Evolutionary conservation across 2,797 vertebrate species (phyloP).

Genomic region (Vultur gryphus): DNA sequence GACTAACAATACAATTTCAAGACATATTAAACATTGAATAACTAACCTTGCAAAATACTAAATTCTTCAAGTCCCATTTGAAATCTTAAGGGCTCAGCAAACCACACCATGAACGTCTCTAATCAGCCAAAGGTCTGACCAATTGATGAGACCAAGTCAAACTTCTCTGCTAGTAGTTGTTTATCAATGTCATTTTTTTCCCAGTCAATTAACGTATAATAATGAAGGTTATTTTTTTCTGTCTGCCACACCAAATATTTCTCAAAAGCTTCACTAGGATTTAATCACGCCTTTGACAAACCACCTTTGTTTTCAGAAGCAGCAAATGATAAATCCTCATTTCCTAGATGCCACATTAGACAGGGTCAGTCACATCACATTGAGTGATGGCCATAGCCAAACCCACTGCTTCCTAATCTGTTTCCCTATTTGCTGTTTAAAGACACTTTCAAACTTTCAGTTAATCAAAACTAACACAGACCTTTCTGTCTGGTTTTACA

Average conservation of each 20-base stretch:
- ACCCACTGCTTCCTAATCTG: neutral
- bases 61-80: neutral
- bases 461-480: neutral
- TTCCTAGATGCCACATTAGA: neutral
- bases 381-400: neutral
- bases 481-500: neutral
- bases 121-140: neutral
- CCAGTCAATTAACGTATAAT: neutral
- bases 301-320: neutral
- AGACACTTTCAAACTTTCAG: neutral
- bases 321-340: neutral
- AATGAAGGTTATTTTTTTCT: neutral
- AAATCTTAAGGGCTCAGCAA: neutral
- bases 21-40: neutral
- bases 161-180: neutral
- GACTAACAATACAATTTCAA: neutral
- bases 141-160: neutral
- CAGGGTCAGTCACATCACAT: accelerated
- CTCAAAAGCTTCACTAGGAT: neutral
- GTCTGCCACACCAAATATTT: neutral
- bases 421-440: neutral
- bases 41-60: neutral
- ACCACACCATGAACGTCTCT: neutral
- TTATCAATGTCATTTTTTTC: neutral
- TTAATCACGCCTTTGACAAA: neutral